These are phyloP conservation scores for Harpegnathos saltator DNA, from an alignment of 1,140 invertebrate species.

Conservation along the genomic window DNA sequence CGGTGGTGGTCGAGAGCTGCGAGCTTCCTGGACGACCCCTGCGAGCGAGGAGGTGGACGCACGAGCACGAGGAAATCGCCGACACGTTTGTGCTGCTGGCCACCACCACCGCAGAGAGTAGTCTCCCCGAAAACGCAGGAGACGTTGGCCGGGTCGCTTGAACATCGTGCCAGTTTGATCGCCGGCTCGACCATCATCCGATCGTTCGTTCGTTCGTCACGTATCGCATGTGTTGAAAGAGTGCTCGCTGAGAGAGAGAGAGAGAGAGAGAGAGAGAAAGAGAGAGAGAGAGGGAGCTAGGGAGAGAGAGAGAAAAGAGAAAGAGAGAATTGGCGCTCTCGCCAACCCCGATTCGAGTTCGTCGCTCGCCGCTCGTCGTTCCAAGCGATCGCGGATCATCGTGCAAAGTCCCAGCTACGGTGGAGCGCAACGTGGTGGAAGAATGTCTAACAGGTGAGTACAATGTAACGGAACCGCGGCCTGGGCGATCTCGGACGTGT, in stretches of 20 bases:
- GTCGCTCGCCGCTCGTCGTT: background rate
- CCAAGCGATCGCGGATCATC: background rate
- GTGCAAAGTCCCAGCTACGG: constrained; percentile 38
- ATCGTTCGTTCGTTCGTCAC: background rate
- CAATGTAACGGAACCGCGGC: background rate
- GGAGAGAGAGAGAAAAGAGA: too few species aligned
- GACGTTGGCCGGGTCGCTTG: background rate
- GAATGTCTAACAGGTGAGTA: constrained; percentile 65
- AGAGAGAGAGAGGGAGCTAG: background rate
- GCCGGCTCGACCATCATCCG: too few species aligned
- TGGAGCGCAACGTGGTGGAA: constrained; percentile 58
- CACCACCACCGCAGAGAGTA: too few species aligned
- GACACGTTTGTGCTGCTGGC: background rate
- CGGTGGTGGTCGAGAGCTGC: constrained; percentile 42
- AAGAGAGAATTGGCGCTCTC: background rate
- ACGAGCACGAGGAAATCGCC: background rate
- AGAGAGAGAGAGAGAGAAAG: too few species aligned
- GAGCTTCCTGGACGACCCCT: background rate
- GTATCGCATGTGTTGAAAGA: constrained; percentile 49
- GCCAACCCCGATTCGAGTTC: background rate
- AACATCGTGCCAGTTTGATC: too few species aligned
- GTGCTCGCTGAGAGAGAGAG: background rate
- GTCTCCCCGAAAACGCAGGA: constrained; percentile 3
- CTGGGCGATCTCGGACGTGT: background rate
- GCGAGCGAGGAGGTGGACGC: constrained; percentile 36